Evolutionary conservation across 2,797 vertebrate genomes (phyloP).

Genomic region (Dicrostonyx torquatus): DNA sequence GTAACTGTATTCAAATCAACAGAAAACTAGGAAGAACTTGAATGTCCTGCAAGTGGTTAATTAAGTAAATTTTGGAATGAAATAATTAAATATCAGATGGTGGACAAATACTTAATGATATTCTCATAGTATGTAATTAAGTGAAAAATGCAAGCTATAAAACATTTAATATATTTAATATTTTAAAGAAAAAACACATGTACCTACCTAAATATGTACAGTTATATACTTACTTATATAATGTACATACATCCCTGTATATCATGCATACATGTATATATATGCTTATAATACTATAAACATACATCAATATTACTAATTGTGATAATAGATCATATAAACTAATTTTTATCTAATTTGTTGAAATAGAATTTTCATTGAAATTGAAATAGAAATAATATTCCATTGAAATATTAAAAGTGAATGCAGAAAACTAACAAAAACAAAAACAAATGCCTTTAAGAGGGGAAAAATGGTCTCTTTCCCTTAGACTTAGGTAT

Average conservation of each 20-base stretch:
- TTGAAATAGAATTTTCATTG: background rate
- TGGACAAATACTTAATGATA: background rate
- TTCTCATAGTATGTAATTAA: background rate
- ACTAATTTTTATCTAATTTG: slow-evolving; percentile 4
- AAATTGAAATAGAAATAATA: background rate
- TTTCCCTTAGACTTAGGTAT: background rate
- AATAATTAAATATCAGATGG: background rate
- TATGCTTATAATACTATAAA: background rate
- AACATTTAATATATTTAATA: background rate
- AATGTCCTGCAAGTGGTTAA: background rate
- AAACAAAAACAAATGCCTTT: background rate
- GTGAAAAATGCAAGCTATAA: slow-evolving; percentile 13
- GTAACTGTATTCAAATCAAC: background rate
- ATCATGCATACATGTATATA: background rate
- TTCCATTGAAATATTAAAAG: background rate
- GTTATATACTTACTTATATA: background rate
- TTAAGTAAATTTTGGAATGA: background rate
- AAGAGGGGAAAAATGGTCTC: background rate
- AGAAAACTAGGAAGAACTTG: background rate
- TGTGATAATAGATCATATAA: background rate
- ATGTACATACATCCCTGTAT: background rate
- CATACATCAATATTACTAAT: background rate
- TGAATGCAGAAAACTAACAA: background rate
- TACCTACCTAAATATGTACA: background rate
- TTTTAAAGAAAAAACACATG: background rate